These are phyloP conservation scores for Ginglymostoma cirratum DNA, from an alignment of 2,113 vertebrate species.

Conservation along the genomic window DNA sequence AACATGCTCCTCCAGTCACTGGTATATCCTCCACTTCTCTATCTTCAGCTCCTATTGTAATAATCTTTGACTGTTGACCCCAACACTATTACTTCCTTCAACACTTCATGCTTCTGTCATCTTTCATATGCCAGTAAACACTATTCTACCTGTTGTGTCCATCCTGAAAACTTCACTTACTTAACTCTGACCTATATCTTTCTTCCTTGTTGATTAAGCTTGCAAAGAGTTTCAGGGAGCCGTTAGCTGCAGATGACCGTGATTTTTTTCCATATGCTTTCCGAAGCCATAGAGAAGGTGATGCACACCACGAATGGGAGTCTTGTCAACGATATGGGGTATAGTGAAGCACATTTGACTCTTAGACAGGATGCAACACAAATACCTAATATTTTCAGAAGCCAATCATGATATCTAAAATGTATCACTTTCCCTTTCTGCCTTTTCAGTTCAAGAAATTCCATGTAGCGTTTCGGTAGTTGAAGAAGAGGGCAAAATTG, in stretches of 20 bases:
- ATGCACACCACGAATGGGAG: neutral
- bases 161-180: neutral
- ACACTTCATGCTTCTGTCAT: neutral
- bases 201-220: neutral
- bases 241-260: neutral
- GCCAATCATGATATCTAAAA: neutral
- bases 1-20: neutral
- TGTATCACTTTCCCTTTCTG: neutral
- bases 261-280: neutral
- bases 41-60: neutral
- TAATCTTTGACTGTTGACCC: neutral
- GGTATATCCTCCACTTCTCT: neutral
- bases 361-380: neutral
- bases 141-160: neutral
- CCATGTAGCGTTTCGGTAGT: neutral
- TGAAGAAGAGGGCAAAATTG: neutral
- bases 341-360: neutral
- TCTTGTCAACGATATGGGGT: neutral
- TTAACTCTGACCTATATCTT: neutral
- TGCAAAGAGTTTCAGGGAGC: neutral
- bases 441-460: neutral
- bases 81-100: neutral
- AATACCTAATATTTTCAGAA: neutral
- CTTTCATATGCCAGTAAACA: neutral
- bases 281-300: neutral